phyloP scores from a whole-genome alignment of 2,797 vertebrate genomes.

The Anguilla obscura region DNA sequence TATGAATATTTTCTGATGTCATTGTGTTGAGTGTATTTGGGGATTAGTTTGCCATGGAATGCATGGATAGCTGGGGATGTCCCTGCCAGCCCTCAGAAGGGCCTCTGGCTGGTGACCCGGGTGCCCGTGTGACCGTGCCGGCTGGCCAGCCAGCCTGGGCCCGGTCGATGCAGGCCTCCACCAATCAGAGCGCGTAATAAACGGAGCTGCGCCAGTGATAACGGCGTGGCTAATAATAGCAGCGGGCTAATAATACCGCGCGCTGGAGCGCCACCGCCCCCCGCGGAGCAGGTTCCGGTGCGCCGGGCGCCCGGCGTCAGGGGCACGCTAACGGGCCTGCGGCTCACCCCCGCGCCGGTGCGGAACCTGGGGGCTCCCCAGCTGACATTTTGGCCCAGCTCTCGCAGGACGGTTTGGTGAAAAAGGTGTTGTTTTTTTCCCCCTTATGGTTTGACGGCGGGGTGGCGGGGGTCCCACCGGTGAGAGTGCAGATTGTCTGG shows the following conservation, averaged over 20 bases:
- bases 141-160: neutral
- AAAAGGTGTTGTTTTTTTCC: neutral
- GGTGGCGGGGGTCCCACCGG: neutral
- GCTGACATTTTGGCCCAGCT: neutral
- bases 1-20: neutral
- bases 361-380: neutral
- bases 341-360: neutral
- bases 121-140: neutral
- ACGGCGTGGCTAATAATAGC: neutral
- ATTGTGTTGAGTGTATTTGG: neutral
- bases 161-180: neutral
- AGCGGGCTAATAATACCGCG: neutral
- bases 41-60: neutral
- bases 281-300: neutral
- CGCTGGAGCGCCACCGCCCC: neutral
- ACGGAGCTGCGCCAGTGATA: neutral
- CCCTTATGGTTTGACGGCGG: neutral
- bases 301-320: neutral
- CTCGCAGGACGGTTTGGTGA: neutral
- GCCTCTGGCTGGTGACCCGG: neutral
- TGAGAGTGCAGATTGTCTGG: neutral
- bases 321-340: neutral
- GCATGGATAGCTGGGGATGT: slow-evolving; percentile 10
- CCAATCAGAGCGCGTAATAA: neutral
- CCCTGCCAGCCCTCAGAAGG: neutral